Conservation (phyloP, 2,113 vertebrate species). For the Girardinichthys multiradiatus region DNA sequence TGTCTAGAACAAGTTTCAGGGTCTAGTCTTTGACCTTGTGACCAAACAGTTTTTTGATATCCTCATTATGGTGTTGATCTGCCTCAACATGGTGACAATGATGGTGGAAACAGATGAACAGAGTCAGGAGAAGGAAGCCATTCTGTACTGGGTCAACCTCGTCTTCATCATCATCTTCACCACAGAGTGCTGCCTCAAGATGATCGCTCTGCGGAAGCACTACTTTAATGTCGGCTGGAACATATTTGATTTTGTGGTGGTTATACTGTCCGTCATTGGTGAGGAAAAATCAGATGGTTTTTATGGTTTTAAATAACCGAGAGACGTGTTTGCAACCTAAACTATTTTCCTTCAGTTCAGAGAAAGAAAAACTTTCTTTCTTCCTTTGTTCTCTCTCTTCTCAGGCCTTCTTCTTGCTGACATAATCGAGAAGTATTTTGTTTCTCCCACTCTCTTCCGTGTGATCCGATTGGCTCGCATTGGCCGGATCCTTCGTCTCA, state of each 20-base stretch:
- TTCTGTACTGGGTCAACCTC: slow-evolving; percentile 88
- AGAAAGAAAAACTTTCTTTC: background rate
- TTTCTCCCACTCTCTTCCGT: slow-evolving; percentile 92
- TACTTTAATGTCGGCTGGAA: slow-evolving; percentile 95
- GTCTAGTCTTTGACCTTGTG: slow-evolving; percentile 89
- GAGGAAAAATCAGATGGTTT: slow-evolving; percentile 33
- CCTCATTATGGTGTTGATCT: slow-evolving; percentile 94
- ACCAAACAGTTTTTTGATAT: slow-evolving; percentile 92
- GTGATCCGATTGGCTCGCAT: slow-evolving; percentile 95
- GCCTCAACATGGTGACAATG: slow-evolving; percentile 98
- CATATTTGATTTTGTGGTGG: slow-evolving; percentile 96
- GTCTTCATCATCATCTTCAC: slow-evolving; percentile 93
- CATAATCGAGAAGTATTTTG: slow-evolving; percentile 95
- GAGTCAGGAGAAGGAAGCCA: slow-evolving; percentile 81
- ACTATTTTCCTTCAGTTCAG: too few relatives aligned
- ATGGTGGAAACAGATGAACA: slow-evolving; percentile 97
- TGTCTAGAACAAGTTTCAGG: slow-evolving; percentile 69
- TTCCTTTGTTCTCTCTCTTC: background rate
- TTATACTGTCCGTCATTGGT: slow-evolving; percentile 93
- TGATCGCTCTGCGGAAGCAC: slow-evolving; percentile 88
- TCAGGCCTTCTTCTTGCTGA: slow-evolving; percentile 90
- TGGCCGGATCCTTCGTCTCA: slow-evolving; percentile 90
- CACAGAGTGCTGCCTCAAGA: slow-evolving; percentile 87
- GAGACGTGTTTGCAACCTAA: background rate
- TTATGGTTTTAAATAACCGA: background rate